Base-by-base conservation (phyloP, 2,113 vertebrate species). In the Steatornis caripensis region DNA sequence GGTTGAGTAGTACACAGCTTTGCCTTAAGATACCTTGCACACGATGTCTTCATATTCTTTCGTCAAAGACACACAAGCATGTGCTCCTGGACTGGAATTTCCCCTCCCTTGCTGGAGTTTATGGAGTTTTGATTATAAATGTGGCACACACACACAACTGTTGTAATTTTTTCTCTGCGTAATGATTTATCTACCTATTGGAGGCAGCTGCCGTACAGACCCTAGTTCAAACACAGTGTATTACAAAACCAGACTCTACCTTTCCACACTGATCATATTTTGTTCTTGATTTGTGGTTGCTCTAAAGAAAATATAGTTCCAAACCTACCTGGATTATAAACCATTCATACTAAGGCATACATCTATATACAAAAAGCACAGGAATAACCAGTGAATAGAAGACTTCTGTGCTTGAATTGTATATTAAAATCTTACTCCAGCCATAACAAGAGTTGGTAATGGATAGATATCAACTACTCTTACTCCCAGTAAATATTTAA, bases 401-500 rank as follows among this genome's bases (percentile, higher is more conserved):
- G 21, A 48, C 32, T 69, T 72, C 16, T 0, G 0, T 23, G 5
- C 58, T 87, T 81, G 29, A 93, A 70, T 54, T 88, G 51, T 61
- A 2, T 30, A 49, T 84, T 76, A 36, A 82, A 90, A 23, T 46
- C 62, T 88, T 48, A 60, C 13, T 77, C 23, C 49, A 83, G 54
- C 45, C 36, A 8, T 43, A 87, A 48, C 14, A 80, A 64, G 17
- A 23, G 17, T 53, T 76, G 21, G 36, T 16, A 79, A 86, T 21
- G 17, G 64, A 41, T 27, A 65, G 22, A 68, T 79, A 88, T 76
- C 62, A 80, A 60, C 30, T 66, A 26, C 39, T 69, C 30, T 48
- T 77, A 24, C 57, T 69, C 76, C 80, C 81, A 72, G 32, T 91
- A 81, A 74, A 69, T 89, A 57, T 87, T 89, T 75, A 48, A 83